These are phyloP conservation scores for Phaethornis superciliosus DNA, from an alignment of 2,113 vertebrate species.

Conservation along the genomic window DNA sequence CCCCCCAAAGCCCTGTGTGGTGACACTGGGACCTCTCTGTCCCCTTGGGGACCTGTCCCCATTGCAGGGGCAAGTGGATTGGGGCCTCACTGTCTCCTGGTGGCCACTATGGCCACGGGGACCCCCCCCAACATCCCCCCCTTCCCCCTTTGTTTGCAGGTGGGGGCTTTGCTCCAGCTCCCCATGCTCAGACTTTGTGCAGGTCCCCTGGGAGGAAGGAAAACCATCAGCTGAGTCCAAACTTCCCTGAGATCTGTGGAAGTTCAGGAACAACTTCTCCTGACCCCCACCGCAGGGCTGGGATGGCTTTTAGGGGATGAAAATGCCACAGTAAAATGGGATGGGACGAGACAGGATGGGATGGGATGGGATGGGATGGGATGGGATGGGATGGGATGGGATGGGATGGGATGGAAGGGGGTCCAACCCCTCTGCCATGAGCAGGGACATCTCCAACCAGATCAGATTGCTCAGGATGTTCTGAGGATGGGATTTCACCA, in stretches of 20 bases:
- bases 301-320: neutral
- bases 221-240: neutral
- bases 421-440: no score
- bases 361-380: no score
- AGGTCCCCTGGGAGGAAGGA: fast-evolving
- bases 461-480: no score
- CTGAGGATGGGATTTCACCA: no score
- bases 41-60: neutral
- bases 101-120: fast-evolving
- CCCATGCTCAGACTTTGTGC: fast-evolving
- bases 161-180: neutral
- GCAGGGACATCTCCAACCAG: no score
- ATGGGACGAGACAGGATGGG: no score
- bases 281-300: neutral
- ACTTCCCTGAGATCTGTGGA: neutral
- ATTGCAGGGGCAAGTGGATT: fast-evolving
- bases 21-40: neutral
- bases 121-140: no score
- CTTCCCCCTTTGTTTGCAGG: no score
- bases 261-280: no score
- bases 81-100: neutral
- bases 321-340: fast-evolving
- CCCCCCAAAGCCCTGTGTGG: neutral
- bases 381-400: no score
- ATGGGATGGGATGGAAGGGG: no score